Conservation (phyloP, 2,113 vertebrate species). For the Semicossyphus pulcher region DNA sequence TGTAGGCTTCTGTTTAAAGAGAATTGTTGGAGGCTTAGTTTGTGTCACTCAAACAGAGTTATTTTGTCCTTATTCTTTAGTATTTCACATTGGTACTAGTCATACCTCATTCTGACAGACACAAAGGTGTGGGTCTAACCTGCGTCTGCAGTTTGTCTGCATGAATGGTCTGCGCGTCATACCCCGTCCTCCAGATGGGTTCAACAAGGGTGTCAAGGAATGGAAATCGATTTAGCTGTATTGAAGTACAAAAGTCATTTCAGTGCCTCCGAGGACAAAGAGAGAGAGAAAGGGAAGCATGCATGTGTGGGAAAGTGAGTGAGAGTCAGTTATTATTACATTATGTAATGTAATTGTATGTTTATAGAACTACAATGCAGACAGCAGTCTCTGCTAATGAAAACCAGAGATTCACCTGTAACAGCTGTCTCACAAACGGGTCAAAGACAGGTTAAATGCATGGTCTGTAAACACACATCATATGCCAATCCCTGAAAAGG, state of each 20-base stretch:
- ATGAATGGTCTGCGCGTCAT: background rate
- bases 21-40: too few relatives aligned
- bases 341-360: background rate
- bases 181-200: background rate
- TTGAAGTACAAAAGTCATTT: background rate
- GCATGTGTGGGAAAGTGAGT: background rate
- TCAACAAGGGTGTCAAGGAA: background rate
- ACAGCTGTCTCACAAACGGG: background rate
- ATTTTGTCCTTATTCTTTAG: too few relatives aligned
- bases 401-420: background rate
- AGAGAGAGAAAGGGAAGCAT: background rate
- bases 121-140: background rate
- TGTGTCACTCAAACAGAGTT: too few relatives aligned
- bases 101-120: background rate
- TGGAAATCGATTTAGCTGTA: background rate
- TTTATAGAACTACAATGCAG: background rate
- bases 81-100: background rate
- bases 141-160: conserved; percentile 2
- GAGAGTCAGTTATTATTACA: background rate
- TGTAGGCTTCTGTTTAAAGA: background rate
- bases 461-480: background rate
- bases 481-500: background rate
- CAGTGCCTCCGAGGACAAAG: background rate
- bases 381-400: background rate
- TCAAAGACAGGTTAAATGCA: background rate